Evolutionary conservation across 2,888 invertebrate genomes (phyloP), one percentile per base, ranked within the genome.

Genomic region (Drosophila cracens): DNA sequence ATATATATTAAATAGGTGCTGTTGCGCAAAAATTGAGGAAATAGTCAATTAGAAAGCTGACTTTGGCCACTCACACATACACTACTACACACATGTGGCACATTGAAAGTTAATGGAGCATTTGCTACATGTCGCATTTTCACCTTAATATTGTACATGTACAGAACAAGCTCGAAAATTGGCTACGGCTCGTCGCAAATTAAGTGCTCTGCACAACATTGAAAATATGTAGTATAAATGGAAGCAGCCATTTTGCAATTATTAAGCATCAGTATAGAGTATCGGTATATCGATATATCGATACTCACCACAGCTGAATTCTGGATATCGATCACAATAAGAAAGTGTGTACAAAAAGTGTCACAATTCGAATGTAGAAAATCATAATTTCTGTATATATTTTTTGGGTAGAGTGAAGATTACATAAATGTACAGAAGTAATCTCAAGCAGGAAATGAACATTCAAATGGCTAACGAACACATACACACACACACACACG

Each of bases 361-460:
- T 48, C 11, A 38, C 38, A 62, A 29, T 59, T 54, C 60, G 34
- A 34, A 31, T 25, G 18, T 18, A 25, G 46, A 79, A 74, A 67
- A 52, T 62, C 54, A 70, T 51, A 65, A 58, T 62, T 64, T 54
- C 52, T 57, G 48, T 43, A 43, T 43, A 43, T 48, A 31, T 57
- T 62, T 51, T 29, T 21, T 60, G 66, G 60, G 38, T 46, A 46
- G 72, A 46, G 58, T 36, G 62, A 43, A 49, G 40, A 40, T 40
- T 51, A 52, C 54, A 31, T 48, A 60, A 43, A 64, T 66, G 51
- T 63, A 51, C 62, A 81, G 76, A 83, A 81, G 78, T 83, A 83
- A 82, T 82, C 75, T 71, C 69, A 51, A 66, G 67, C 76, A 78
- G 81, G 81, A 82, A 81, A 82, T 83, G 71, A 83, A 78, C 70